Evolutionary conservation across 2,113 vertebrate species (phyloP), one percentile per base, ranked within the genome.

Genomic region (Phylloscopus trochilus): DNA sequence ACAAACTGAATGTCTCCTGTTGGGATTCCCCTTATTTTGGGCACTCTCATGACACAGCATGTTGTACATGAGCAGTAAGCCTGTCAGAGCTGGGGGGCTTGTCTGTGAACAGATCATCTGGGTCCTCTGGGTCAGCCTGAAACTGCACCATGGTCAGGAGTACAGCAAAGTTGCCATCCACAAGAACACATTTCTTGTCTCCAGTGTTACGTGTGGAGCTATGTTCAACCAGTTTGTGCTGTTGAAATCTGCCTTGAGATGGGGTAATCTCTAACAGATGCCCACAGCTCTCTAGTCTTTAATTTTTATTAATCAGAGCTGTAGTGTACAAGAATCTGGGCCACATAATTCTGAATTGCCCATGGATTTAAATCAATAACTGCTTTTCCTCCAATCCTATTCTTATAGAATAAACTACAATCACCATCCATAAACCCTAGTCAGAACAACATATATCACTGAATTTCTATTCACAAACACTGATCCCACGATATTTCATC

Each of bases 1-100:
- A 69, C 13, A 59, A 56, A 51, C 5, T 4, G 1, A 33, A 47
- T 51, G 8, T 15, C 33, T 83, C 6, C 43, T 87, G 4, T 33
- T 60, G 26, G 1, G 21, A 55, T 78, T 67, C 26, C 3, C 13
- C 60, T 13, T 30, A 1, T 31, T 67, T 76, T 55, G 22, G 6
- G 7, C 47, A 56, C 33, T 8, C 30, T 33, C 9, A 23, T 44
- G 16, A 14, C 0, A 2, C 37, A 82, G 26, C 0, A 0, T 13
- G 15, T 6, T 79, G 4, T 33, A 22, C 2, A 1, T 8, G 20
- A 83, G 6, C 30, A 68, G 28, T 8, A 49, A 49, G 3, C 3
- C 13, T 10, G 2, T 4, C 33, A 75, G 19, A 19, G 15, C 24
- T 64, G 15, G 12, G 13, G 11, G 2, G 0, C 13, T 30, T 53